These are phyloP conservation scores for Lepidurus packardi DNA, from an alignment of 1,140 invertebrate species.

Conservation along the genomic window DNA sequence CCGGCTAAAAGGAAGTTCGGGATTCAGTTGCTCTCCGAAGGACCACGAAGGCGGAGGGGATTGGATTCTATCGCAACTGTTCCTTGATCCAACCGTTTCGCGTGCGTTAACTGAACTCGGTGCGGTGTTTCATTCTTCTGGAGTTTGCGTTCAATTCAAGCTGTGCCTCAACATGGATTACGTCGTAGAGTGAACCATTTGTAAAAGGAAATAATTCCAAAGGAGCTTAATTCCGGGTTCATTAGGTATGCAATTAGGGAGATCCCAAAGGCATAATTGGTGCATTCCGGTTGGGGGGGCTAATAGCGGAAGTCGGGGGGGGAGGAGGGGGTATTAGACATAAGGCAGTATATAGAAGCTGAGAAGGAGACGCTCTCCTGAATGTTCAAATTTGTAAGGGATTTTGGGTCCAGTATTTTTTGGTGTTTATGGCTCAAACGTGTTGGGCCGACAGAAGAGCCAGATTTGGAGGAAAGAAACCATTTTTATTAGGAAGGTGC, in stretches of 20 bases:
- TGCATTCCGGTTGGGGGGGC: neutral
- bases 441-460: constrained; percentile 7
- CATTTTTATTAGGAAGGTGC: neutral
- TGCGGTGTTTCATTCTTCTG: too few relatives aligned
- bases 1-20: neutral
- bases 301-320: neutral
- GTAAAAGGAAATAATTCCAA: neutral
- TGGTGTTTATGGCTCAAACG: neutral
- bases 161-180: neutral
- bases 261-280: neutral
- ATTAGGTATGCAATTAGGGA: too few relatives aligned
- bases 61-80: too few relatives aligned
- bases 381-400: neutral
- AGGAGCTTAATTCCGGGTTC: neutral
- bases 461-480: neutral
- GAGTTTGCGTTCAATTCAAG: neutral
- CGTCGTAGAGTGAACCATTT: too few relatives aligned
- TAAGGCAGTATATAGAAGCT: neutral
- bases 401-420: constrained; percentile 1
- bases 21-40: neutral
- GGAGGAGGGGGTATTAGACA: neutral
- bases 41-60: neutral
- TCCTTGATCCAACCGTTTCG: too few relatives aligned
- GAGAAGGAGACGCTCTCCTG: neutral
- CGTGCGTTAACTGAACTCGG: too few relatives aligned